Conservation (phyloP, 1,140 invertebrate species). For the Manduca sexta region DNA sequence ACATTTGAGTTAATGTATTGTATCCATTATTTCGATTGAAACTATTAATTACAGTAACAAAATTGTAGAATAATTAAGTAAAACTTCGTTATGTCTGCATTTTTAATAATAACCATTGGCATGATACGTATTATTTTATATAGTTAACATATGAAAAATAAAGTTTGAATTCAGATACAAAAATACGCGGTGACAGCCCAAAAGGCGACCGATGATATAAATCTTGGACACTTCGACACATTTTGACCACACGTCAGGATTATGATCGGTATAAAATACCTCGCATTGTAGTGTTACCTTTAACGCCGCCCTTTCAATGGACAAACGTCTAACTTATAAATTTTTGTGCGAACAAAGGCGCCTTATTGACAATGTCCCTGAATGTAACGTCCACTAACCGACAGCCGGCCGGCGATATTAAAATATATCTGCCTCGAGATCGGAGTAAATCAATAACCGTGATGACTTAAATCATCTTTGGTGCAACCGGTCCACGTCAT, state of each 20-base stretch:
- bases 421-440: slow-evolving; percentile 59
- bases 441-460: slow-evolving; percentile 60
- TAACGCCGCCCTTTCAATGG: slow-evolving; percentile 48
- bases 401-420: slow-evolving; percentile 51
- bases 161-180: too few species aligned
- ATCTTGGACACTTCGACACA: slow-evolving; percentile 66
- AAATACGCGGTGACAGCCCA: slow-evolving; percentile 4
- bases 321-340: slow-evolving; percentile 66
- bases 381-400: slow-evolving; percentile 56
- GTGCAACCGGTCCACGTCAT: slow-evolving; percentile 24
- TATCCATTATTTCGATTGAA: too few species aligned
- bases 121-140: too few species aligned
- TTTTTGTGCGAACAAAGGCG: slow-evolving; percentile 69
- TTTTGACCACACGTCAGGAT: slow-evolving; percentile 65
- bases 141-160: too few species aligned
- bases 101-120: too few species aligned
- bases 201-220: slow-evolving; percentile 41
- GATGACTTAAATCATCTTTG: slow-evolving; percentile 52
- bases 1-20: too few species aligned
- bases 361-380: slow-evolving; percentile 60
- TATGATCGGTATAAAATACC: slow-evolving; percentile 62
- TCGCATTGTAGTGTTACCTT: slow-evolving; percentile 51
- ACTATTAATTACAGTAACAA: too few species aligned
- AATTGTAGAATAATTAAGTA: too few species aligned
- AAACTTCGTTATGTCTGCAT: too few species aligned